These are phyloP conservation scores for Triops cancriformis DNA, from an alignment of 1,140 invertebrate genomes.

Conservation along the genomic window DNA sequence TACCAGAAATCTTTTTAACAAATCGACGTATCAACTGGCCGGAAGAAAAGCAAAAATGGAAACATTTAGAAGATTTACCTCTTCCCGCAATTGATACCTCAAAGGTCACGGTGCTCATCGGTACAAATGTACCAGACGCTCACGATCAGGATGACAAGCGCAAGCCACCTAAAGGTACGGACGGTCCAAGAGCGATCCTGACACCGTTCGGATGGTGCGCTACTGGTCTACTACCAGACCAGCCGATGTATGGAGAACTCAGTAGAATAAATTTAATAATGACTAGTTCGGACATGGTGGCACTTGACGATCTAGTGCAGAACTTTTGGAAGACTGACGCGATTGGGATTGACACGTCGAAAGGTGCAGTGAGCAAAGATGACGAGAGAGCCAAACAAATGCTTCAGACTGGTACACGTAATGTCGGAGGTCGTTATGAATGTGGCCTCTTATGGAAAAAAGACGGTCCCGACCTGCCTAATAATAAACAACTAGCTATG, in stretches of 20 bases:
- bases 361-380: too few species aligned
- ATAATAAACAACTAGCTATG: too few species aligned
- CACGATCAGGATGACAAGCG: neutral
- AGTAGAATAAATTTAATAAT: too few species aligned
- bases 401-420: too few species aligned
- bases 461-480: too few species aligned
- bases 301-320: too few species aligned
- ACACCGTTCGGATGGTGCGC: constrained; percentile 17
- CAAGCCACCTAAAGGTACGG: neutral
- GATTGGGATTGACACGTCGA: too few species aligned
- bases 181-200: neutral
- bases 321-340: too few species aligned
- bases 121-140: neutral
- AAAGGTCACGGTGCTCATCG: neutral
- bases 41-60: constrained; percentile 2
- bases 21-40: neutral
- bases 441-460: too few species aligned
- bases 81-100: neutral
- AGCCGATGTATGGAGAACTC: neutral
- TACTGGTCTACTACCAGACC: neutral
- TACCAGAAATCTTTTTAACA: neutral
- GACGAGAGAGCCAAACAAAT: too few species aligned
- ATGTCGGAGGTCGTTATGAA: too few species aligned
- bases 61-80: neutral
- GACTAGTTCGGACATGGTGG: too few species aligned